Base-by-base conservation (phyloP, 2,888 invertebrate genomes). In the Tortricodes alternella region DNA sequence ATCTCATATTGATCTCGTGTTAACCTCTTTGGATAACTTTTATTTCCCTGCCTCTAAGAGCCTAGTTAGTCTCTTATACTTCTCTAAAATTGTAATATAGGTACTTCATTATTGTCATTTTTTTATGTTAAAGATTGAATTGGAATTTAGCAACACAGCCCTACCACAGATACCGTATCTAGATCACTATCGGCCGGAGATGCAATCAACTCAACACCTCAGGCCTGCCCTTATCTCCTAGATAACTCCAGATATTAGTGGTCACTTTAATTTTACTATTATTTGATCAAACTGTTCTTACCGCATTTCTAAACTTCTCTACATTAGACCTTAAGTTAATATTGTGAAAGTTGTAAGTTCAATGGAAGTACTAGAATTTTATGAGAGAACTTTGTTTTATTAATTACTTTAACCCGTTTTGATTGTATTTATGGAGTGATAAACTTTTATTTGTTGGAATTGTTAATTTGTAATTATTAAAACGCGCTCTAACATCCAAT, bases 141-240 rank as follows among this genome's bases (percentile, higher is more conserved):
- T n/a, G n/a, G n/a, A n/a, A n/a, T n/a, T n/a, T n/a, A n/a, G n/a
- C n/a, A n/a, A n/a, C n/a, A 53, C 43, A 50, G 23, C 56, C 56
- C 56, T 56, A 49, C 64, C 64, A 70, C 65, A 64, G 72, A 73
- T 73, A 69, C 19, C 41, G 59, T 60, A 71, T 69, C 72, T 61
- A 61, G 62, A 60, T 64, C 62, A 59, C 41, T 58, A 64, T 62
- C 63, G 44, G 35, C 41, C 49, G 50, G 53, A 60, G 58, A 58
- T 66, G 56, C 64, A 64, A 72, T 71, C 68, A 64, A 64, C 51
- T 63, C 63, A 58, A 66, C 70, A 68, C 70, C 69, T 60, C 55
- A 43, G 64, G 62, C 64, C 53, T 60, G 58, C 59, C 59, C 63
- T 68, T 67, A 68, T 71, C 66, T 64, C 13, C 23, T 44, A 53